Evolutionary conservation across 2,888 invertebrate species (phyloP), one percentile per base, ranked within the genome.

Genomic region (Callimorpha dominula): DNA sequence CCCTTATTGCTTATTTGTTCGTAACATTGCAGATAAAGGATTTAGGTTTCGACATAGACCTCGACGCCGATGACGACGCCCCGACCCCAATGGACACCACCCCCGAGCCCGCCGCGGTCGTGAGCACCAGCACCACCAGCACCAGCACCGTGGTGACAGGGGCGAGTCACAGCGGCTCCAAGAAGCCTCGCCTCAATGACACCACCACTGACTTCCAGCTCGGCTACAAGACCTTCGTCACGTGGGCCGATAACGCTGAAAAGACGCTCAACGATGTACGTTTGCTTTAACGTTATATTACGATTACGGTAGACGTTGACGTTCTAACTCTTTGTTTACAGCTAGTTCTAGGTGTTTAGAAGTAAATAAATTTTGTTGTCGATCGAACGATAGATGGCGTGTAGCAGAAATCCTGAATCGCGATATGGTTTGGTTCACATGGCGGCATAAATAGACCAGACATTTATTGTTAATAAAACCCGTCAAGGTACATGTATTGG

Each of bases 1-100:
- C n/a, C n/a, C 14, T 60, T 31, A 31, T 2, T 31, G 12, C 4
- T 12, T 50, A 60, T 31, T 31, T 31, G 0, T 5, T 31, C 0
- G 2, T 46, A 54, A 5, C n/a, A 31, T 78, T 84, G 7, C 87
- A 97, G 97, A 97, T 97, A 82, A 95, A 96, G 66, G 96, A 95
- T 80, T 94, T 96, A n/a, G 97, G 97, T 42, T 97, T 97, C 85
- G 96, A 96, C 77, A 88, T 94, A 79, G 93, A 94, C 70, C 79
- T 91, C 64, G 87, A 60, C 31, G 60, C 20, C 1, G 60, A 31
- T 14, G 60, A 60, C 6, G 60, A 60, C 60, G 14, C 1, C 31
- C 5, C 60, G 20, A 60, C 60, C 31, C 20, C 20, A 82, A 82
- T 89, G 84, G 69, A 86, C 89, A 17, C 90, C 89, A 82, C 91